phyloP scores from a whole-genome alignment of 2,113 vertebrate genomes.

The Opisthocomus hoazin region DNA sequence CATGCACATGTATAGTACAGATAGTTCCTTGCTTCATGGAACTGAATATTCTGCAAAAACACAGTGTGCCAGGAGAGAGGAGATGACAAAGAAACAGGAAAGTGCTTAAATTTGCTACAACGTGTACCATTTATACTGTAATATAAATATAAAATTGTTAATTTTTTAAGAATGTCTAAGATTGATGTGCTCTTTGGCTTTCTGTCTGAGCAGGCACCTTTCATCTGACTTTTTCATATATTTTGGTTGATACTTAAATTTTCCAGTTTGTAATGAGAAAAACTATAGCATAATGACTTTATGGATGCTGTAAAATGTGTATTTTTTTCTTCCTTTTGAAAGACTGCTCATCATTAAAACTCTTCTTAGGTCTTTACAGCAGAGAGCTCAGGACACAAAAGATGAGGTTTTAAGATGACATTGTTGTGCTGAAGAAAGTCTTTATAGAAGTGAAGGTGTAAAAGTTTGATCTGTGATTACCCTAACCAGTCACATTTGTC shows the following conservation, averaged over 20 bases:
- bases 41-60: not conserved
- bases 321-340: slow-evolving; percentile 2
- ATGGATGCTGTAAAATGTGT: not conserved
- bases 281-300: not conserved
- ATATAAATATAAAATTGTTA: not conserved
- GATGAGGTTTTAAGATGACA: not conserved
- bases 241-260: not conserved
- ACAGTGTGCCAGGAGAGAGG: not conserved
- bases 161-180: not conserved
- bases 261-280: not conserved
- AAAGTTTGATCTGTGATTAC: slow-evolving; percentile 35
- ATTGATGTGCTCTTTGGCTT: not conserved
- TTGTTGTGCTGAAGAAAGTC: not conserved
- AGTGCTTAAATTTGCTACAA: not conserved
- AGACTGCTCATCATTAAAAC: slow-evolving; percentile 4
- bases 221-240: not conserved
- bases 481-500: slow-evolving; percentile 43
- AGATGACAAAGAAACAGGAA: not conserved
- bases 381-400: not conserved
- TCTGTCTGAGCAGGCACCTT: not conserved
- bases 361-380: not conserved
- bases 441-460: slow-evolving; percentile 1
- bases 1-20: not conserved
- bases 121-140: not conserved
- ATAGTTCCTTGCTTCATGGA: not conserved